A percentile compares a stretch with the other conserved stretches of the same genome.
These are phyloP conservation scores for Hippoglossus hippoglossus DNA, from an alignment of 2,797 vertebrate genomes.

Conservation along the genomic window DNA sequence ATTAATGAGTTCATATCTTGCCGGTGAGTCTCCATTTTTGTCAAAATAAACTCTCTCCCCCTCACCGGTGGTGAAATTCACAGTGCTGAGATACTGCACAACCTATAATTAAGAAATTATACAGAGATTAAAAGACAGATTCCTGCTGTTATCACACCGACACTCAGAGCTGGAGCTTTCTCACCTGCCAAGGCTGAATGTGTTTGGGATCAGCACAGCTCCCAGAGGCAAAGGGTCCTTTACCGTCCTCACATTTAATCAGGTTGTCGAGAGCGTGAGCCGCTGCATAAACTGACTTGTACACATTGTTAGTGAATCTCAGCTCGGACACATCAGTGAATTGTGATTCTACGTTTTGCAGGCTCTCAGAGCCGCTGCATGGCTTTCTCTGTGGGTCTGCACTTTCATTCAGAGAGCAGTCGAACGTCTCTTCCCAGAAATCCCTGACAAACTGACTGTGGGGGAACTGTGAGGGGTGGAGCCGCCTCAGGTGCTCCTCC, in stretches of 20 bases:
- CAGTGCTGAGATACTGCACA: constrained; percentile 75
- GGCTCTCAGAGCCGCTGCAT: constrained; percentile 83
- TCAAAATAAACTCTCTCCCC: constrained; percentile 84
- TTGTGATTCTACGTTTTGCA: constrained; percentile 79
- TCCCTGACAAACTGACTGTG: constrained; percentile 79
- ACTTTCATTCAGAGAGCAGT: constrained; percentile 70
- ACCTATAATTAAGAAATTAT: constrained; percentile 66
- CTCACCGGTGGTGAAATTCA: constrained; percentile 79
- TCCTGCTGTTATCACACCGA: neutral
- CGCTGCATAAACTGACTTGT: constrained; percentile 86
- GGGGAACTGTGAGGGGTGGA: constrained; percentile 80
- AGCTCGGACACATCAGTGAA: constrained; percentile 86
- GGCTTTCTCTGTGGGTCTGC: constrained; percentile 32
- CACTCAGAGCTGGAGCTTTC: constrained; percentile 2
- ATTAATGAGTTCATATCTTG: constrained; percentile 87
- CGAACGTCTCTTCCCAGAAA: constrained; percentile 83
- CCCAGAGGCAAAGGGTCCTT: constrained; percentile 57
- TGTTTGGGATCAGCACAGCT: constrained; percentile 72
- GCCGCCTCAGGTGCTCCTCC: constrained; percentile 70
- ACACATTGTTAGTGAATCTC: constrained; percentile 86
- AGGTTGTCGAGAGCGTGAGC: constrained; percentile 83
- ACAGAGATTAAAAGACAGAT: neutral
- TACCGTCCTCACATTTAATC: constrained; percentile 70
- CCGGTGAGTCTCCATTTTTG: constrained; percentile 82
- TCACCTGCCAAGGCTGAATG: constrained; percentile 87